phyloP scores from a whole-genome alignment of 2,888 invertebrate genomes.

The Macaria notata region DNA sequence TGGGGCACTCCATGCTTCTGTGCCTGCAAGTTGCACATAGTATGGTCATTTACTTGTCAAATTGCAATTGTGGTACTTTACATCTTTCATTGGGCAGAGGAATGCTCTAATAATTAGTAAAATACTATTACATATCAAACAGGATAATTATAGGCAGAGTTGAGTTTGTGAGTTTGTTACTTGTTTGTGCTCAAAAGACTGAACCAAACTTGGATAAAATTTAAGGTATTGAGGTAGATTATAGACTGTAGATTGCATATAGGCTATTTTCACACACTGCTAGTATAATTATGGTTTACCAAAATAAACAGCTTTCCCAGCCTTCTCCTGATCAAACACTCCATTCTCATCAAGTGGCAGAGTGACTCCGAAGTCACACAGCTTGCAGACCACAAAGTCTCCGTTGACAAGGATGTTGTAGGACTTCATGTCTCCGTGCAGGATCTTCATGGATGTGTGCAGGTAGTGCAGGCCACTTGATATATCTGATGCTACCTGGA shows the following conservation, averaged over 20 bases:
- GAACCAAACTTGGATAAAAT: no score
- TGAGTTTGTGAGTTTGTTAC: no score
- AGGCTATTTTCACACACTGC: no score
- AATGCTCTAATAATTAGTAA: no score
- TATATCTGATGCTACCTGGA: constrained; percentile 84
- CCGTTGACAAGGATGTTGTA: constrained; percentile 90
- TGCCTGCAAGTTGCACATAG: constrained; percentile 74
- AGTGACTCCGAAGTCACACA: constrained; percentile 94
- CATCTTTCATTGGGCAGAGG: no score
- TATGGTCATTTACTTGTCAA: no score
- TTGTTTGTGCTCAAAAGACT: no score
- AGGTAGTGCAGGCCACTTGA: constrained; percentile 89
- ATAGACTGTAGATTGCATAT: no score
- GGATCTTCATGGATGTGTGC: constrained; percentile 85
- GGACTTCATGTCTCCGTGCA: constrained; percentile 94
- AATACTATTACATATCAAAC: no score
- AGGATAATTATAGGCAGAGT: no score
- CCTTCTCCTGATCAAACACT: constrained; percentile 77
- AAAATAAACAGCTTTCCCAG: constrained; percentile 82
- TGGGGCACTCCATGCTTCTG: constrained; percentile 90
- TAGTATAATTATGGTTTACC: constrained; percentile 59
- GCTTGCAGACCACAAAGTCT: constrained; percentile 87
- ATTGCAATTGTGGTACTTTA: no score
- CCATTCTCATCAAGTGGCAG: constrained; percentile 86
- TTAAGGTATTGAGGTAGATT: no score